Percentiles rank a stretch among this genome's conserved stretches.
Evolutionary conservation across 1,140 invertebrate species (phyloP).

Genomic region (Drosophila funebris): DNA sequence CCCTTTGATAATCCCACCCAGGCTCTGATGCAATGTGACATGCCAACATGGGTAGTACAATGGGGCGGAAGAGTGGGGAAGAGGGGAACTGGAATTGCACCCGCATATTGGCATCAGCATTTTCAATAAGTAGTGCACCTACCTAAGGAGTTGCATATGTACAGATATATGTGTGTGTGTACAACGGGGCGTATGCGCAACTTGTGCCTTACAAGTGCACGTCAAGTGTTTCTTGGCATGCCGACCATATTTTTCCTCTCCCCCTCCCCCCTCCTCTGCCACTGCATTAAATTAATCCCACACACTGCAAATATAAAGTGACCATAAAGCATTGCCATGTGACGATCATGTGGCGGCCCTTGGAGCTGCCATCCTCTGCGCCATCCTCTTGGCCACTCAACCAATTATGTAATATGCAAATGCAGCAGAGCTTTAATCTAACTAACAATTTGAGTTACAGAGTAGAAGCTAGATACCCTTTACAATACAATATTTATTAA

Average conservation of each 20-base stretch:
- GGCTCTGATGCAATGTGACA: no score
- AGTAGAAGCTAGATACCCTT: background rate
- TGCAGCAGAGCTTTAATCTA: slow-evolving; percentile 24
- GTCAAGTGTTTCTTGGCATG: slow-evolving; percentile 58
- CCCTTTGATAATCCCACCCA: background rate
- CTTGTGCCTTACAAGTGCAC: slow-evolving; percentile 66
- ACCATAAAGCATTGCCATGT: slow-evolving; percentile 67
- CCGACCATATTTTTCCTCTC: background rate
- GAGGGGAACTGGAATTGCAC: background rate
- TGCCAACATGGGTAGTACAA: background rate
- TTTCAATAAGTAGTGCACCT: slow-evolving; percentile 65
- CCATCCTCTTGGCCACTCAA: slow-evolving; percentile 8
- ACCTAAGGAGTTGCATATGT: background rate
- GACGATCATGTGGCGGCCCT: slow-evolving; percentile 40
- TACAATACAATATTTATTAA: no score
- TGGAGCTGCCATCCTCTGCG: background rate
- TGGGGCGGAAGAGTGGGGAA: background rate
- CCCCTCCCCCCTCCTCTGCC: background rate
- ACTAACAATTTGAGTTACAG: background rate
- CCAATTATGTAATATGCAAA: slow-evolving; percentile 82
- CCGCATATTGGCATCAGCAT: slow-evolving; percentile 58
- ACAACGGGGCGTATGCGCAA: slow-evolving; percentile 65
- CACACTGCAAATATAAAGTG: slow-evolving; percentile 50
- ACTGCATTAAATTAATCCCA: slow-evolving; percentile 51
- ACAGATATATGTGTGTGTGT: background rate